A percentile compares a stretch with the other conserved stretches of the same genome.
Evolutionary conservation across 2,113 vertebrate species (phyloP).

Genomic region (Ariopsis seemanni): DNA sequence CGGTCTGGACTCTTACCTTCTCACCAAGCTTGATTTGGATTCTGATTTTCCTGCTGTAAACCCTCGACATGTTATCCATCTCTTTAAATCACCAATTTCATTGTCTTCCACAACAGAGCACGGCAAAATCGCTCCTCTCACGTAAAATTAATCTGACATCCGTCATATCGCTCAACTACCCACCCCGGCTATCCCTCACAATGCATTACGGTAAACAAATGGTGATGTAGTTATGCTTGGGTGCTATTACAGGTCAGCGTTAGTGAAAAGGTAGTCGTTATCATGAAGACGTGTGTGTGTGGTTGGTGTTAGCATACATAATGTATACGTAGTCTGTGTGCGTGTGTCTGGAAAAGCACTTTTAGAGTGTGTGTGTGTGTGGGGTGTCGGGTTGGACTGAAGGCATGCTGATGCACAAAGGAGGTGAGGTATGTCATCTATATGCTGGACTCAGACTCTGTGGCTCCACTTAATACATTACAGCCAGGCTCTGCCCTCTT

Average conservation of each 20-base stretch:
- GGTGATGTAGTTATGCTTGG: too few species aligned
- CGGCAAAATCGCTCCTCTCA: too few species aligned
- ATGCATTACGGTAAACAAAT: too few species aligned
- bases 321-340: not conserved
- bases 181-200: too few species aligned
- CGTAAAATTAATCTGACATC: too few species aligned
- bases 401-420: slow-evolving; percentile 56
- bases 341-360: not conserved
- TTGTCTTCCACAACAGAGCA: too few species aligned
- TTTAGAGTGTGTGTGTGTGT: slow-evolving; percentile 1
- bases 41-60: too few species aligned
- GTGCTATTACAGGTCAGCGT: not conserved
- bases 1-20: too few species aligned
- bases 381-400: slow-evolving; percentile 65
- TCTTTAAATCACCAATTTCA: too few species aligned
- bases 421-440: slow-evolving; percentile 48
- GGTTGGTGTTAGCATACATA: not conserved
- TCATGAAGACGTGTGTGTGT: not conserved
- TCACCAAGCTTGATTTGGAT: too few species aligned
- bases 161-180: too few species aligned
- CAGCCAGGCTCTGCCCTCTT: slow-evolving; percentile 46
- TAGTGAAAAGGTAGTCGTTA: not conserved
- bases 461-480: slow-evolving; percentile 57
- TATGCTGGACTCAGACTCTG: slow-evolving; percentile 51
- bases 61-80: too few species aligned